Evolutionary conservation across 2,797 vertebrate genomes (phyloP).

Genomic region (Hapalemur alaotrensis): DNA sequence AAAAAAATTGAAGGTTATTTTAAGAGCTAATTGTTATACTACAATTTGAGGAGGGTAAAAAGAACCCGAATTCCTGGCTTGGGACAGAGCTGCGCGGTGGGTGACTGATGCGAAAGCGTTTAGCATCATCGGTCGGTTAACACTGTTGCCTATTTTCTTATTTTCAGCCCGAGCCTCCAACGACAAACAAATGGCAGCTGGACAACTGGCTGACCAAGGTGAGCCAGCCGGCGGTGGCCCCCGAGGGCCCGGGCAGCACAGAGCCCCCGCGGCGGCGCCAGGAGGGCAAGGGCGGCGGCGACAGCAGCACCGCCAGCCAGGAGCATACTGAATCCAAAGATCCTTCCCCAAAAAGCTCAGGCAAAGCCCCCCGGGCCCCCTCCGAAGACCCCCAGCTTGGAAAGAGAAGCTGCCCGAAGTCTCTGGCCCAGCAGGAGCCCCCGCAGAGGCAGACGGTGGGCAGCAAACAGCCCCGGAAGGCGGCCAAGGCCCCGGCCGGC

Average conservation of each 20-base stretch:
- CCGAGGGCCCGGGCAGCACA: slow-evolving; percentile 75
- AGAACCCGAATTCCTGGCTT: neutral
- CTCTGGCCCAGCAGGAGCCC: slow-evolving; percentile 42
- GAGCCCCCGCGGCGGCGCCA: slow-evolving; percentile 53
- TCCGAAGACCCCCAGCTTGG: slow-evolving; percentile 63
- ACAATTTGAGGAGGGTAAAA: neutral
- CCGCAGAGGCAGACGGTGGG: slow-evolving; percentile 79
- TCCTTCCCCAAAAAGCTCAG: slow-evolving; percentile 65
- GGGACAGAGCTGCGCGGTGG: neutral
- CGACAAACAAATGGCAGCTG: slow-evolving; percentile 92
- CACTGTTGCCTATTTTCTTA: slow-evolving; percentile 14
- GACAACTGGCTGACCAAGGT: slow-evolving; percentile 91
- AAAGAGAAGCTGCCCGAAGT: slow-evolving; percentile 80
- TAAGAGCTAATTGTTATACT: neutral
- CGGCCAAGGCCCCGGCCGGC: slow-evolving; percentile 73
- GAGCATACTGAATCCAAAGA: slow-evolving; percentile 77
- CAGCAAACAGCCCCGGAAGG: slow-evolving; percentile 82
- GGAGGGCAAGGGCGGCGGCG: slow-evolving; percentile 56
- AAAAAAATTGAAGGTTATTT: neutral
- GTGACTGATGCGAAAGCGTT: neutral
- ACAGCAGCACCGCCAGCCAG: neutral
- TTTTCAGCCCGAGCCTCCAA: slow-evolving; percentile 86
- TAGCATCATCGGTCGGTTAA: neutral
- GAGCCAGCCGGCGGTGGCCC: slow-evolving; percentile 85
- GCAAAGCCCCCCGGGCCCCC: slow-evolving; percentile 63